Evolutionary conservation across 2,888 invertebrate species (phyloP).

Genomic region (Diarsia mendica): DNA sequence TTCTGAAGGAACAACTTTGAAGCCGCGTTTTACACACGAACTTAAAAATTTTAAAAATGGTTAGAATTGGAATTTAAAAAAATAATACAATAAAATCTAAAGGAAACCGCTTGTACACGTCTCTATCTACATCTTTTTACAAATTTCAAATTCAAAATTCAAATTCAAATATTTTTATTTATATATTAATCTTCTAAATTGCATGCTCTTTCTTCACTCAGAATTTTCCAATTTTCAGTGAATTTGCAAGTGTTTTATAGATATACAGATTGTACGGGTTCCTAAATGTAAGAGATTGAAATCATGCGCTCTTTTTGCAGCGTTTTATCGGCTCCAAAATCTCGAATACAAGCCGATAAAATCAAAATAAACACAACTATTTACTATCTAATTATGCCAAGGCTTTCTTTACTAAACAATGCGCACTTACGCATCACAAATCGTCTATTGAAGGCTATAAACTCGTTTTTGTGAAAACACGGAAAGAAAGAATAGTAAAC

Average conservation of each 20-base stretch:
- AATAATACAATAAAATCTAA: no score
- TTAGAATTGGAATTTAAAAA: no score
- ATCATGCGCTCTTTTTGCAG: no score
- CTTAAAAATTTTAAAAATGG: no score
- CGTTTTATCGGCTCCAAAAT: slow-evolving; percentile 25
- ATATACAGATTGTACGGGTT: no score
- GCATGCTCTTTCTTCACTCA: background rate
- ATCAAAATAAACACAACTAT: slow-evolving; percentile 16
- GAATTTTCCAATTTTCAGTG: background rate
- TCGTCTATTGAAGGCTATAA: slow-evolving; percentile 10
- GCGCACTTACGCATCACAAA: slow-evolving; percentile 28
- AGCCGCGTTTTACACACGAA: no score
- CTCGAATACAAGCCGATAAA: background rate
- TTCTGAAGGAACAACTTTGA: no score
- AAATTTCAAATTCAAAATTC: no score
- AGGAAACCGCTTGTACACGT: no score
- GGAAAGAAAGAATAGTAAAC: slow-evolving; percentile 46
- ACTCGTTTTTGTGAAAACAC: slow-evolving; percentile 36
- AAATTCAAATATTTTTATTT: no score
- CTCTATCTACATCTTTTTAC: no score
- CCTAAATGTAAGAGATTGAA: background rate
- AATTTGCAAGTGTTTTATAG: background rate
- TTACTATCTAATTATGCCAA: slow-evolving; percentile 56
- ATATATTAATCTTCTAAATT: background rate
- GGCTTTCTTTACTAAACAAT: slow-evolving; percentile 44